phyloP scores from a whole-genome alignment of 64 coral and sea anemone species.

The Cladopsammia gracilis region DNA sequence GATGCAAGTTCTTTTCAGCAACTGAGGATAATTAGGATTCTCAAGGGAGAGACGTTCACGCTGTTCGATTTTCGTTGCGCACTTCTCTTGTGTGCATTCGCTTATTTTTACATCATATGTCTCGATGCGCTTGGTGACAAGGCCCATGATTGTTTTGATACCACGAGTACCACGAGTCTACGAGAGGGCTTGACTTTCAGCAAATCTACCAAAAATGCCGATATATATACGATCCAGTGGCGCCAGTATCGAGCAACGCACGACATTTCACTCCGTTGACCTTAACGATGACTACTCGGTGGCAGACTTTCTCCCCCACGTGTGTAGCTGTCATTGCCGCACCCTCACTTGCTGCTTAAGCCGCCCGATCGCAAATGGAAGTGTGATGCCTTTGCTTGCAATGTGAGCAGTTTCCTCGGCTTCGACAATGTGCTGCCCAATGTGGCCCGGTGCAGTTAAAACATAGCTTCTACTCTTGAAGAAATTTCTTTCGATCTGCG shows the following conservation, averaged over 20 bases:
- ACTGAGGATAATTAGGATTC: conserved; percentile 41
- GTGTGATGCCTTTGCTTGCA: conserved; percentile 27
- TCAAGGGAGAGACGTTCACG: conserved; percentile 28
- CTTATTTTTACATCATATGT: conserved; percentile 51
- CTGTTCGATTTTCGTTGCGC: conserved; percentile 17
- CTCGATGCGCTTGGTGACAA: conserved; percentile 25
- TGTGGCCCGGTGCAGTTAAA: conserved; percentile 25
- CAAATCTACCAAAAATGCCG: neutral
- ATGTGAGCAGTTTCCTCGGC: neutral
- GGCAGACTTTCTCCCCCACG: conserved; percentile 36
- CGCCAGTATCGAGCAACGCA: conserved; percentile 20
- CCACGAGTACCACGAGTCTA: conserved; percentile 22
- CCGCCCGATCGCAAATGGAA: neutral
- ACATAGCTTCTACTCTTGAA: neutral
- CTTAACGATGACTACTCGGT: conserved; percentile 48
- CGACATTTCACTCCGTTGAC: conserved; percentile 55
- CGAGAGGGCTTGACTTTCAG: conserved; percentile 6
- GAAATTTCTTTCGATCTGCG: neutral
- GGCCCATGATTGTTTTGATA: conserved; percentile 41
- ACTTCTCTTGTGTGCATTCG: neutral
- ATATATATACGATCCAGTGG: conserved; percentile 6
- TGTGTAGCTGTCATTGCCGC: conserved; percentile 42
- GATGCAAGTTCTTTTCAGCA: conserved; percentile 16
- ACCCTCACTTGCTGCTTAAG: neutral
- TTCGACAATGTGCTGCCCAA: conserved; percentile 1